phyloP scores from a whole-genome alignment of 2,888 invertebrate species.

The Panorpa germanica region DNA sequence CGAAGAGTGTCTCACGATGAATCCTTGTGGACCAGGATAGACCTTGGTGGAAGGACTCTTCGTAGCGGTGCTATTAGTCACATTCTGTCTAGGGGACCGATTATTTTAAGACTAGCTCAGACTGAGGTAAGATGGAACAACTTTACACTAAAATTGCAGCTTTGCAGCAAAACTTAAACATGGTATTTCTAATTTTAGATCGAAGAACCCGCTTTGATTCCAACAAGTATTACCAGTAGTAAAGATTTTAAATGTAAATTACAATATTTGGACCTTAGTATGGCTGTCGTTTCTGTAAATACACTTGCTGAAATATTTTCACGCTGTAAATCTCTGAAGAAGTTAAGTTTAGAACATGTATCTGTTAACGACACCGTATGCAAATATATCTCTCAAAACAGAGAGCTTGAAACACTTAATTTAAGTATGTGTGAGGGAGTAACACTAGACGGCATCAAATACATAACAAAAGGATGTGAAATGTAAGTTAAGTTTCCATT shows the following conservation, averaged over 20 bases:
- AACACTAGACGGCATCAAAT: constrained; percentile 37
- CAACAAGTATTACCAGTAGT: constrained; percentile 19
- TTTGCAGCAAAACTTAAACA: constrained; percentile 6
- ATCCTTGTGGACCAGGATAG: constrained; percentile 68
- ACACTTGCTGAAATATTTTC: constrained; percentile 38
- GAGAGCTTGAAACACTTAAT: constrained; percentile 59
- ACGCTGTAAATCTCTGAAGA: constrained; percentile 50
- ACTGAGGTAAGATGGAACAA: constrained; percentile 39
- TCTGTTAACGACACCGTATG: constrained; percentile 42
- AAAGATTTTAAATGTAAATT: constrained; percentile 35
- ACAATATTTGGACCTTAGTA: constrained; percentile 75
- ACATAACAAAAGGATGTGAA: constrained; percentile 38
- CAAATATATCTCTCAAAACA: constrained; percentile 43
- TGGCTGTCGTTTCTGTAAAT: constrained; percentile 41
- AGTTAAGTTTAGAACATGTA: constrained; percentile 71
- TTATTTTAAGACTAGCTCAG: constrained; percentile 59
- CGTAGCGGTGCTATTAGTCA: constrained; percentile 48
- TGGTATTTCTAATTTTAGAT: constrained; percentile 19
- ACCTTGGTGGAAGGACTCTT: constrained; percentile 53
- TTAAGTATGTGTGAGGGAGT: constrained; percentile 65
- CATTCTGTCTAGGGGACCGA: constrained; percentile 57
- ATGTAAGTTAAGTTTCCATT: constrained; percentile 25
- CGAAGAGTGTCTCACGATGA: constrained; percentile 64
- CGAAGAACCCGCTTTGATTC: constrained; percentile 29
- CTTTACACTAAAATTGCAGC: constrained; percentile 9